phyloP scores from a whole-genome alignment of 2,113 vertebrate genomes.

The Ploceus nigricollis region DNA sequence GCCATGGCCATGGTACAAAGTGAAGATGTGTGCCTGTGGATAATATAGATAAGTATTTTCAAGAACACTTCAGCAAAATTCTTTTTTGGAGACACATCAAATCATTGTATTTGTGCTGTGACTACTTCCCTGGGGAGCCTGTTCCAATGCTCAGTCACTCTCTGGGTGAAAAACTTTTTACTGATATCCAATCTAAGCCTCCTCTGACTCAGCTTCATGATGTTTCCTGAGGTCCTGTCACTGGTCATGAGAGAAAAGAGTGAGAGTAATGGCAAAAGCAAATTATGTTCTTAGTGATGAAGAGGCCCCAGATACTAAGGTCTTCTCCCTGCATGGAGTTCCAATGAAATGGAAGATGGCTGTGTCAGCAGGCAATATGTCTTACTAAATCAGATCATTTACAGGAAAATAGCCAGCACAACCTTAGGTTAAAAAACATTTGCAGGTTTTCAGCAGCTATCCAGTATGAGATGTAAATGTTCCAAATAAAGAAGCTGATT shows the following conservation, averaged over 20 bases:
- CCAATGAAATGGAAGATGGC: not conserved
- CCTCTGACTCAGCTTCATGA: not conserved
- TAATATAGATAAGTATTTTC: not conserved
- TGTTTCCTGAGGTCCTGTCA: not conserved
- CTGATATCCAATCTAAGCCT: not conserved
- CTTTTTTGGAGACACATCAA: not conserved
- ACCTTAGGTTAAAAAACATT: not conserved
- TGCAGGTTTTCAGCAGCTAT: not conserved
- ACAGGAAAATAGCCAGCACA: not conserved
- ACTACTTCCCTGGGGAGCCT: not conserved
- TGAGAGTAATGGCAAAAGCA: not conserved
- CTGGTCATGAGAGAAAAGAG: not conserved
- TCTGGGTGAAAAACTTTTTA: not conserved
- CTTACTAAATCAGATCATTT: not conserved
- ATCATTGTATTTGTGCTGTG: not conserved
- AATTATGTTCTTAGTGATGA: not conserved
- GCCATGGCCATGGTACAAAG: rapidly evolving
- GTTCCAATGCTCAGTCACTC: rapidly evolving
- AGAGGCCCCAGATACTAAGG: not conserved
- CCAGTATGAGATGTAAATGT: not conserved
- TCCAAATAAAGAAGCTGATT: not conserved
- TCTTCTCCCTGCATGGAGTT: not conserved
- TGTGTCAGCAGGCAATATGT: not conserved
- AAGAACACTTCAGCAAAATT: not conserved
- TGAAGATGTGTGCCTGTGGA: not conserved